These are phyloP conservation scores for Perodicticus potto DNA, from an alignment of 2,797 vertebrate genomes.

Conservation along the genomic window DNA sequence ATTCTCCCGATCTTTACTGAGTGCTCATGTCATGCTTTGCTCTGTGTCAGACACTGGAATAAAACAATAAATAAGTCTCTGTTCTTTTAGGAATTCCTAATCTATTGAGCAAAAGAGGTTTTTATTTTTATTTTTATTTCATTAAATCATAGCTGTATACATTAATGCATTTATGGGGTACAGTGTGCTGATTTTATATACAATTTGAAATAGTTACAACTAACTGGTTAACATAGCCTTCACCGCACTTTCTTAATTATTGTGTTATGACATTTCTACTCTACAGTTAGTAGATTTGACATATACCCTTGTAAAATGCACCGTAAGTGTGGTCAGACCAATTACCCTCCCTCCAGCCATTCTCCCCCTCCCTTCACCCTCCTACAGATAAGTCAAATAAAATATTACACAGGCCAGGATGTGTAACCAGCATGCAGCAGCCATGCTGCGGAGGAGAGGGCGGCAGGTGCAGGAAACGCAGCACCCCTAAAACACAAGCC, in stretches of 20 bases:
- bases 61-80: not conserved
- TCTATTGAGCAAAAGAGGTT: not conserved
- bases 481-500: not conserved
- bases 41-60: conserved; percentile 1
- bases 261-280: too few species aligned
- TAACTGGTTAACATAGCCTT: too few species aligned
- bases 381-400: not conserved
- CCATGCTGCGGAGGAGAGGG: not conserved
- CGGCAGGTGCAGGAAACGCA: not conserved
- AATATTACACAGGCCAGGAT: not conserved
- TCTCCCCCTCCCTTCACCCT: too few species aligned
- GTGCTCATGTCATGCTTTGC: not conserved
- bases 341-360: too few species aligned
- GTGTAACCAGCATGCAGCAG: not conserved
- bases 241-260: too few species aligned
- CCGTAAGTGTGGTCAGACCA: too few species aligned
- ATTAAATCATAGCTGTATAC: too few species aligned
- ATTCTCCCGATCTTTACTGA: not conserved
- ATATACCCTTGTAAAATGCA: too few species aligned
- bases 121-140: not conserved
- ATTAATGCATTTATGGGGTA: too few species aligned
- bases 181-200: too few species aligned
- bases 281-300: too few species aligned
- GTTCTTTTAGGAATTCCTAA: not conserved
- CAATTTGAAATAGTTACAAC: too few species aligned